Conservation (phyloP, 2,888 invertebrate genomes). For the Melitaea athalia region DNA sequence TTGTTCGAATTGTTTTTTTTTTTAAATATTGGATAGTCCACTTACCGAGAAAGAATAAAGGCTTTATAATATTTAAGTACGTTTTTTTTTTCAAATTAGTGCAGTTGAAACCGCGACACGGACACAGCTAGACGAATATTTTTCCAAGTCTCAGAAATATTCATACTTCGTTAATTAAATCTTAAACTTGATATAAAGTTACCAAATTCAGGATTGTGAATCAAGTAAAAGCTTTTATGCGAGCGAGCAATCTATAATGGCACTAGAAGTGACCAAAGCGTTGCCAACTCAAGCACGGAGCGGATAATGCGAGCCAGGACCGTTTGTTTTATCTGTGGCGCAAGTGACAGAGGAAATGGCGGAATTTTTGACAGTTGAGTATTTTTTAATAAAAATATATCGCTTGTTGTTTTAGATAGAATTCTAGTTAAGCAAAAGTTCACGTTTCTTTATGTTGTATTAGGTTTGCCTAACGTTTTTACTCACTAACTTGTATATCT, state of each 20-base stretch:
- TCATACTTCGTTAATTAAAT: neutral
- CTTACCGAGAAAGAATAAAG: too few relatives aligned
- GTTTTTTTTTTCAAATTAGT: too few relatives aligned
- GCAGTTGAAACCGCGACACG: too few relatives aligned
- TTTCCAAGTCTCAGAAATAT: neutral
- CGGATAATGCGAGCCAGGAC: conserved; percentile 18
- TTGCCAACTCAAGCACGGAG: conserved; percentile 28
- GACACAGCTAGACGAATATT: neutral
- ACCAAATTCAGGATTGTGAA: neutral
- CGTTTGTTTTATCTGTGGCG: conserved; percentile 19
- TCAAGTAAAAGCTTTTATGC: conserved; percentile 8
- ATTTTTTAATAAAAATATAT: neutral
- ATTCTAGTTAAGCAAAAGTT: neutral
- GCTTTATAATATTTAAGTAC: too few relatives aligned
- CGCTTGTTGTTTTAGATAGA: neutral
- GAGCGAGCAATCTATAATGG: conserved; percentile 14
- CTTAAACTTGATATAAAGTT: neutral
- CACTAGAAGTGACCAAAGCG: conserved; percentile 29
- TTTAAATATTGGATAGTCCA: too few relatives aligned
- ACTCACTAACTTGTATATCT: too few relatives aligned
- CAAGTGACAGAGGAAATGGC: conserved; percentile 20
- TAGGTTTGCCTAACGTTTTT: too few relatives aligned
- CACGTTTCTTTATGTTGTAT: neutral
- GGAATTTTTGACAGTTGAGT: conserved; percentile 12
- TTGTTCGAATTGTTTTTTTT: too few relatives aligned